Conservation (phyloP, 2,888 invertebrate species). For the Falcaria lacertinaria region DNA sequence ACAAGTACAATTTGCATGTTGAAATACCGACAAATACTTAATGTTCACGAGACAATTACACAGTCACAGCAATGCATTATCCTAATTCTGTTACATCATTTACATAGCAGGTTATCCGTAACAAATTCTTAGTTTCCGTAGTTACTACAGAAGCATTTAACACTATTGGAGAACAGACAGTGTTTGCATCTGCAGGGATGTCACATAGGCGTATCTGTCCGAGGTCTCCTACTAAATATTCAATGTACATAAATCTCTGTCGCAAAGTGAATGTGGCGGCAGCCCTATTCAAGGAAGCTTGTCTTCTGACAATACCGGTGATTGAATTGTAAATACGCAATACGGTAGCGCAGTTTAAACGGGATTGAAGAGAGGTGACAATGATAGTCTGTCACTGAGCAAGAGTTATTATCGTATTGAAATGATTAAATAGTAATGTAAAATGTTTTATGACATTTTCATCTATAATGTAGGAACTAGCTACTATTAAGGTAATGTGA, state of each 20-base stretch:
- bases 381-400: neutral
- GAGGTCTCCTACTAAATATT: slow-evolving; percentile 43
- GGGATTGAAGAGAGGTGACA: neutral
- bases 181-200: slow-evolving; percentile 8
- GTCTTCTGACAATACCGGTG: slow-evolving; percentile 42
- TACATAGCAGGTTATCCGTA: neutral
- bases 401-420: neutral
- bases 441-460: no score
- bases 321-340: slow-evolving; percentile 27
- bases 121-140: neutral
- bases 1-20: no score
- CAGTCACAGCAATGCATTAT: neutral
- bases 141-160: neutral
- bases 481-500: no score
- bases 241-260: slow-evolving; percentile 41
- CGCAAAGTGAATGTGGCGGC: slow-evolving; percentile 20
- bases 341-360: neutral
- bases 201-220: slow-evolving; percentile 16
- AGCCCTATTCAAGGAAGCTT: slow-evolving; percentile 29
- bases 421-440: neutral
- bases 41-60: no score
- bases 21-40: no score
- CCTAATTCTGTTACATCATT: neutral
- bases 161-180: neutral
- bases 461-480: no score